Evolutionary conservation across 2,888 invertebrate genomes (phyloP).

Genomic region (Bhutanitis thaidina): DNA sequence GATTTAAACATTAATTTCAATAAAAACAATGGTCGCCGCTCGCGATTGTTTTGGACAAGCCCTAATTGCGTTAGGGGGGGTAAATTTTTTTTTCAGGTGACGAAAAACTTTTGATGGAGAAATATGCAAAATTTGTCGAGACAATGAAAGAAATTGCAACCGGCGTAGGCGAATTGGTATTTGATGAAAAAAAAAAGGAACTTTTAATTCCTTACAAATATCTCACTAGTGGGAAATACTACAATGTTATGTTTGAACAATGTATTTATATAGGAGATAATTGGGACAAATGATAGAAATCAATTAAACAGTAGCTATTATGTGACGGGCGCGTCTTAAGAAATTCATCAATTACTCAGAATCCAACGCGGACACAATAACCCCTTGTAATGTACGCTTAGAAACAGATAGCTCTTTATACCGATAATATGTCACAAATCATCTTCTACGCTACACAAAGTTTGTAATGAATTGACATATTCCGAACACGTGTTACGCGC

Average conservation of each 20-base stretch:
- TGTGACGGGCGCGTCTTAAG: constrained; percentile 34
- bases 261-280: too few relatives aligned
- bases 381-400: constrained; percentile 57
- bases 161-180: neutral
- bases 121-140: constrained; percentile 21
- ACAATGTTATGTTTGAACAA: too few relatives aligned
- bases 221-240: too few relatives aligned
- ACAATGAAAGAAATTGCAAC: constrained; percentile 13
- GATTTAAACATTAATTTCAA: constrained; percentile 78
- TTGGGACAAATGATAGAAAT: constrained; percentile 32
- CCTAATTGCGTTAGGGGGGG: constrained; percentile 51
- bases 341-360: constrained; percentile 70
- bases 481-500: constrained; percentile 66
- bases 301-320: constrained; percentile 48
- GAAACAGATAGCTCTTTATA: constrained; percentile 70
- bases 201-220: too few relatives aligned
- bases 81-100: constrained; percentile 22
- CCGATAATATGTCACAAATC: constrained; percentile 77
- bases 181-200: neutral
- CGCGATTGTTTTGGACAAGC: constrained; percentile 58
- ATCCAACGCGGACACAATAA: constrained; percentile 59
- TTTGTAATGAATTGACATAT: constrained; percentile 79
- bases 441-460: constrained; percentile 69
- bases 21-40: constrained; percentile 66
- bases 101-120: constrained; percentile 20